Evolutionary conservation across 2,888 invertebrate species (phyloP), one percentile per base, ranked within the genome.

Genomic region (Meloe dianella): DNA sequence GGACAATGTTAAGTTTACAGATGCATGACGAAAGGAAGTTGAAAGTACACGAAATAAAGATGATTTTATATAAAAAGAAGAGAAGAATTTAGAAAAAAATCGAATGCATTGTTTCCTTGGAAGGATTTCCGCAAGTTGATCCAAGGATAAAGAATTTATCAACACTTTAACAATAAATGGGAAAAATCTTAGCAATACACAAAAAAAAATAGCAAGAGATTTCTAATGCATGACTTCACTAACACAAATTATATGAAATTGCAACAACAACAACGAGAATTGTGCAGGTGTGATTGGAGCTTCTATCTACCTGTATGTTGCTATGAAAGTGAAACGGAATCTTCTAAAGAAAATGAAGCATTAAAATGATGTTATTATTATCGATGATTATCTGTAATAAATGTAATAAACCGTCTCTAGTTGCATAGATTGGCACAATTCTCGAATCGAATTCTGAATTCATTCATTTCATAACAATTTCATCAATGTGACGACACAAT

Each of bases 1-100:
- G 47, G 9, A 47, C 20, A 47, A 47, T 20, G 20, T 20, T 20
- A 20, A 20, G 10, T 20, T 3, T 47, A 47, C 47, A 47, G 20
- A 20, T 47, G 47, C 47, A 47, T 47, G 47, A 47, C 47, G 47
- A 47, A 20, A 47, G 47, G 47, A 47, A 47, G 47, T 47, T 10
- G 20, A 47, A 20, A 47, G 35, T 47, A 20, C 20, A 47, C 12
- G 9, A 10, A 20, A 7, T 20, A 47, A 41, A 41, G 17, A 41
- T 7, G 41, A 17, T 47, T 20, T 17, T 41, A n/a, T 17, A 17
- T 1, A 2, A 41, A 41, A 10, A 2, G 5, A 41, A 5, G 7
- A n/a, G 17, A 35, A 35, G 7, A 6, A 6, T 9, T 27, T 32
- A 3, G 32, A 10, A 32, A 27, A 27, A 27, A 4, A n/a, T n/a